A percentile compares a stretch with the other conserved stretches of the same genome.
Evolutionary conservation across 2,797 vertebrate species (phyloP).

Genomic region (Falco naumanni): DNA sequence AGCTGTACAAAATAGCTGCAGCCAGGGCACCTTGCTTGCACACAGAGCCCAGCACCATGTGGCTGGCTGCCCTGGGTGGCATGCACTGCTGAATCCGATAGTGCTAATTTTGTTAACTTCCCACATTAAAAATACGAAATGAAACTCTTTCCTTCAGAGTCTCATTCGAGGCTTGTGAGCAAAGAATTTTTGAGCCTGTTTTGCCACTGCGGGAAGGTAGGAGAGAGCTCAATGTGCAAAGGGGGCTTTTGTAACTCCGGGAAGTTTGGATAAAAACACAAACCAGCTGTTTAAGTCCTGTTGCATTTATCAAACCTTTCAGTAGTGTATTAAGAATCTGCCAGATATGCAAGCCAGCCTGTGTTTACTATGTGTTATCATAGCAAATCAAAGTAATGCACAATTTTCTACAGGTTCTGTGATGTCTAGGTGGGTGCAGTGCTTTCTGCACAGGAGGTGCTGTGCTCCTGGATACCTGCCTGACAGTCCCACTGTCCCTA

Average conservation of each 20-base stretch:
- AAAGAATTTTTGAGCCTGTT: neutral
- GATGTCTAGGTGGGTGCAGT: accelerated
- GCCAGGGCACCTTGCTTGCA: neutral
- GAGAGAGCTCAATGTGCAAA: neutral
- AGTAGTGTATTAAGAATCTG: too few species aligned
- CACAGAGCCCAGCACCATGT: neutral
- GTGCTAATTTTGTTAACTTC: neutral
- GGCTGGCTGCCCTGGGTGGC: neutral
- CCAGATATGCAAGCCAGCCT: neutral
- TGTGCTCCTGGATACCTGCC: neutral
- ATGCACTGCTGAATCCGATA: neutral
- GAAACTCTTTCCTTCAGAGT: neutral
- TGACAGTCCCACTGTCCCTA: neutral
- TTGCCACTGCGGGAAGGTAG: neutral
- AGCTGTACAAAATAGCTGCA: neutral
- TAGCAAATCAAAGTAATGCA: neutral
- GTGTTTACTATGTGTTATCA: accelerated
- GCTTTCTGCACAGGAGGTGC: neutral
- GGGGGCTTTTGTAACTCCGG: accelerated
- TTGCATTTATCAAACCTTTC: neutral
- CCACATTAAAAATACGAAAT: neutral
- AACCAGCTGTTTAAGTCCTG: neutral
- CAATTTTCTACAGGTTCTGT: neutral
- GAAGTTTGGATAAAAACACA: neutral
- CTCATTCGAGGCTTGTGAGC: neutral